Evolutionary conservation across 35 echinoderm and acorn worm species (phyloP).

Genomic region (Stichopus chloronotus): DNA sequence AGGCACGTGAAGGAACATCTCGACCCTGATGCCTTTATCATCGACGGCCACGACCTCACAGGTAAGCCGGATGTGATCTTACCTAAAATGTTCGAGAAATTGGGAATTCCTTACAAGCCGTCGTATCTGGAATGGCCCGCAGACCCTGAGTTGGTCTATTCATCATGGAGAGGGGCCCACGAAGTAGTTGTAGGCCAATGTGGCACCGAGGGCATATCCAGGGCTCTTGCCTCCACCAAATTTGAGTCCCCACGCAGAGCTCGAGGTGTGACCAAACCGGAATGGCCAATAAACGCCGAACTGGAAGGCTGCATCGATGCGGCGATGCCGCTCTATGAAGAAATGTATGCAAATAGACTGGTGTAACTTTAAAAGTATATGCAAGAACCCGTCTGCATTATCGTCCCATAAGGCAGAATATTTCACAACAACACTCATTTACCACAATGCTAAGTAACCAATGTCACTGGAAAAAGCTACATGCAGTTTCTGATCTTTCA

Average conservation of each 20-base stretch:
- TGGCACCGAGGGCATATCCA: not conserved
- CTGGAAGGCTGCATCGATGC: constrained; percentile 21
- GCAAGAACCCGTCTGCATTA: too few relatives aligned
- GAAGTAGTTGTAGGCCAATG: not conserved
- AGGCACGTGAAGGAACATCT: constrained; percentile 23
- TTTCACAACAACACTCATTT: too few relatives aligned
- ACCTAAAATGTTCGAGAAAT: constrained; percentile 7
- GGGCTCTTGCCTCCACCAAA: not conserved
- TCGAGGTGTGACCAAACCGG: constrained; percentile 1
- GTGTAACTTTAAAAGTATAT: too few relatives aligned
- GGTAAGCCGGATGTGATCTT: constrained; percentile 5
- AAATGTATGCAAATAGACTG: constrained; percentile 50
- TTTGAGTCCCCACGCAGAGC: not conserved
- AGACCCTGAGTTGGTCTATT: constrained; percentile 33
- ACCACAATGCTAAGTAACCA: too few relatives aligned
- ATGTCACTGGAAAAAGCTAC: too few relatives aligned
- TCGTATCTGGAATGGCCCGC: constrained; percentile 34
- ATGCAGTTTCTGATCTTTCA: too few relatives aligned
- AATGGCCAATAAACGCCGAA: constrained; percentile 27
- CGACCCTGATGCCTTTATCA: not conserved
- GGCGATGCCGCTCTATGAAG: constrained; percentile 32
- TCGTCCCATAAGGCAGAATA: too few relatives aligned
- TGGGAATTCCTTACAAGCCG: constrained; percentile 14
- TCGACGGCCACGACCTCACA: constrained; percentile 25
- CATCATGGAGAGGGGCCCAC: constrained; percentile 9